Percentiles rank a stretch among this genome's conserved stretches.
Evolutionary conservation across 2,888 invertebrate genomes (phyloP).

Genomic region (Drosophila stalkeri): DNA sequence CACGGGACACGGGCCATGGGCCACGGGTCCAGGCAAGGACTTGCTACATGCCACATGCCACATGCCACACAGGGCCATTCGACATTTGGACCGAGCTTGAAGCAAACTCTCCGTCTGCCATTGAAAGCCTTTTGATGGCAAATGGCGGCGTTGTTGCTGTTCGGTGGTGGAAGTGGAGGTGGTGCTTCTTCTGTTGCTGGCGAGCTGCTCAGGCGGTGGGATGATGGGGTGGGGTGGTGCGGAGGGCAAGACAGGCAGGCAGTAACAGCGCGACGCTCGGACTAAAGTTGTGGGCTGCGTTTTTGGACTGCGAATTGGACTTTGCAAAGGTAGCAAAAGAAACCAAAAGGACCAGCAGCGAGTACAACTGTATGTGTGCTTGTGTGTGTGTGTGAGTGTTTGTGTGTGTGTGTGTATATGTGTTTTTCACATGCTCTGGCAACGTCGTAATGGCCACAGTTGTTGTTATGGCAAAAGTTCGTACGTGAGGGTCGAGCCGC

Average conservation of each 20-base stretch:
- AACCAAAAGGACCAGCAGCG: slow-evolving; percentile 66
- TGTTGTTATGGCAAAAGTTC: slow-evolving; percentile 81
- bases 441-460: slow-evolving; percentile 79
- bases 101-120: slow-evolving; percentile 66
- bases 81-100: slow-evolving; percentile 35
- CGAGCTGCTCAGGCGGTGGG: not conserved
- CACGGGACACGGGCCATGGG: slow-evolving; percentile 38
- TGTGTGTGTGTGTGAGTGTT: slow-evolving; percentile 13
- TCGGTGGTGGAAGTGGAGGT: slow-evolving; percentile 11
- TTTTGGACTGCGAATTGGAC: slow-evolving; percentile 40
- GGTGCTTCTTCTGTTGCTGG: slow-evolving; percentile 1
- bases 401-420: slow-evolving; percentile 28
- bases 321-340: slow-evolving; percentile 71
- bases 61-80: slow-evolving; percentile 27
- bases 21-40: slow-evolving; percentile 39
- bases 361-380: slow-evolving; percentile 19
- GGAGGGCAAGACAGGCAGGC: not conserved
- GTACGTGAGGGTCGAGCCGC: slow-evolving; percentile 79
- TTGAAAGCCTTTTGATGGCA: slow-evolving; percentile 75
- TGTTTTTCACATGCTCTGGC: slow-evolving; percentile 63
- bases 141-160: slow-evolving; percentile 39
- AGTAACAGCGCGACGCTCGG: slow-evolving; percentile 6
- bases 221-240: not conserved
- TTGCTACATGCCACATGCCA: slow-evolving; percentile 16
- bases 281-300: slow-evolving; percentile 34